Conservation (phyloP, 2,113 vertebrate species). For the Nothocercus julius region DNA sequence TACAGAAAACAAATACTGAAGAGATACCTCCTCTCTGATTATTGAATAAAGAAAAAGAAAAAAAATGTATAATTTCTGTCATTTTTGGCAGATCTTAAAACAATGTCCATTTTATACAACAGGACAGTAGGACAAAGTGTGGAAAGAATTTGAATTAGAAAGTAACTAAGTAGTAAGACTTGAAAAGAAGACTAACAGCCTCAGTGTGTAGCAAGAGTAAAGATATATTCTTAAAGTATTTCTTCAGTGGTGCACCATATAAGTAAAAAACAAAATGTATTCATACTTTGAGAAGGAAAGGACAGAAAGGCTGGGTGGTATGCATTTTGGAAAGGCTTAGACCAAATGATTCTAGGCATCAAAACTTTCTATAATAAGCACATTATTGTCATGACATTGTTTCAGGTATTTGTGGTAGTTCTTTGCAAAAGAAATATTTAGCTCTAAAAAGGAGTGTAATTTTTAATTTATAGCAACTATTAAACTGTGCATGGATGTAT, state of each 20-base stretch:
- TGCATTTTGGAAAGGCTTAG: background rate
- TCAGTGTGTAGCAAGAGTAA: background rate
- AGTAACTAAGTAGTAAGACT: background rate
- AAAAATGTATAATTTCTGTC: background rate
- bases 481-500: background rate
- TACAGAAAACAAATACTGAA: background rate
- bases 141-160: background rate
- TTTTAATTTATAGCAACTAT: slow-evolving; percentile 11
- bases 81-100: background rate
- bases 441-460: slow-evolving; percentile 2
- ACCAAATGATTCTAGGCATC: background rate
- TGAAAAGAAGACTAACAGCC: background rate
- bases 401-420: background rate
- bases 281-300: background rate
- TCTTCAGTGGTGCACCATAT: background rate
- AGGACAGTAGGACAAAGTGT: background rate
- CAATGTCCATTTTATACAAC: background rate
- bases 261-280: background rate
- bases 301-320: background rate
- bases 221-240: background rate
- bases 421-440: slow-evolving; percentile 49
- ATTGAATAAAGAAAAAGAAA: background rate
- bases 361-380: slow-evolving; percentile 25
- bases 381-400: slow-evolving; percentile 17
- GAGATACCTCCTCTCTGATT: background rate